phyloP scores from a whole-genome alignment of 1,140 invertebrate species.

The Caenorhabditis remanei region DNA sequence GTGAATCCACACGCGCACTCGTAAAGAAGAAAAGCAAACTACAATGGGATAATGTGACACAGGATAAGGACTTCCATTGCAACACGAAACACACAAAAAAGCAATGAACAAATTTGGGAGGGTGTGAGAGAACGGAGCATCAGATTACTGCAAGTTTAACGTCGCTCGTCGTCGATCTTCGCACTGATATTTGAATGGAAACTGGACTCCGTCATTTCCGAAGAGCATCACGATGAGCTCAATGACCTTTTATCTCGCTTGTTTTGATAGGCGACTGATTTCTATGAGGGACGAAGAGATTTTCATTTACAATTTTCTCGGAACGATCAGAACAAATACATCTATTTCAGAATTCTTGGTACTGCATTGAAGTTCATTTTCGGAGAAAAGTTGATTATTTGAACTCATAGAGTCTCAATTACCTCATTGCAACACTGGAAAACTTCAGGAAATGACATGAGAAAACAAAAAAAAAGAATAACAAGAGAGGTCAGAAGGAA shows the following conservation, averaged over 20 bases:
- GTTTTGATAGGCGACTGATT: background rate
- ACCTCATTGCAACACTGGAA: too few species aligned
- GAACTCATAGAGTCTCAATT: too few species aligned
- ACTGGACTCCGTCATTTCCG: slow-evolving; percentile 8
- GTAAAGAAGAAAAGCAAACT: background rate
- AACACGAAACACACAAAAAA: slow-evolving; percentile 30
- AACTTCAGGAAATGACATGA: background rate
- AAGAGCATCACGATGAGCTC: background rate
- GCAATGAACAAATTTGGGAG: slow-evolving; percentile 25
- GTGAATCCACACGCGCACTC: background rate
- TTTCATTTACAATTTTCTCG: background rate
- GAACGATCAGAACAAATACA: too few species aligned
- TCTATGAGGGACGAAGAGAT: background rate
- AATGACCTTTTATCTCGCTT: background rate
- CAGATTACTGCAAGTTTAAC: background rate
- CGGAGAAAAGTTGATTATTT: too few species aligned
- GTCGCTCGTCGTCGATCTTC: slow-evolving; percentile 14
- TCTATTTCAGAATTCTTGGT: too few species aligned
- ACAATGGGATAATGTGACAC: background rate
- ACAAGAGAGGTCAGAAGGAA: background rate
- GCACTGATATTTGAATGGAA: slow-evolving; percentile 26
- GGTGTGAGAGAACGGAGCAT: slow-evolving; percentile 29
- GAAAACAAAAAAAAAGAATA: background rate
- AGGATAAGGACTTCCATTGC: background rate
- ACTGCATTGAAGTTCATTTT: too few species aligned